Evolutionary conservation across 2,888 invertebrate species (phyloP).

Genomic region (Drosophila anomelani): DNA sequence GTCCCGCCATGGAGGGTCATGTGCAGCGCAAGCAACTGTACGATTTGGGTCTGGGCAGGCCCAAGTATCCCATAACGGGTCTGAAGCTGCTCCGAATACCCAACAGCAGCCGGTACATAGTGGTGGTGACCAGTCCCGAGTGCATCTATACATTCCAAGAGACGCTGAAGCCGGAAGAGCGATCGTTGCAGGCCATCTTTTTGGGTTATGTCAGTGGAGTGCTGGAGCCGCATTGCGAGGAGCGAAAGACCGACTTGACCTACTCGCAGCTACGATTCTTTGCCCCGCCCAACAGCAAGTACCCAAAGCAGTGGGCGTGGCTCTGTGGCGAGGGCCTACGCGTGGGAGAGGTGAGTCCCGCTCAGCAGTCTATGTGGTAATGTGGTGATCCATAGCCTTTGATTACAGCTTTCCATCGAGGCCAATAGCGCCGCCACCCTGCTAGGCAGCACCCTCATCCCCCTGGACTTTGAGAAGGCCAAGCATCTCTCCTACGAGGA

Average conservation of each 20-base stretch:
- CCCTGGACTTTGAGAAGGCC: conserved; percentile 68
- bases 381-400: not conserved
- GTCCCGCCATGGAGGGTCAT: conserved; percentile 89
- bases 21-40: conserved; percentile 96
- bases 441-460: conserved; percentile 67
- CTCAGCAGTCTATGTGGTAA: rapidly evolving
- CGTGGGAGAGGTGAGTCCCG: conserved; percentile 88
- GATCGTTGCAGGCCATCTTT: conserved; percentile 85
- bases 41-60: conserved; percentile 92
- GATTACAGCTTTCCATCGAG: conserved; percentile 56
- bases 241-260: conserved; percentile 89
- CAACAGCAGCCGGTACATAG: conserved; percentile 90
- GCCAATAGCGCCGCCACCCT: conserved; percentile 45
- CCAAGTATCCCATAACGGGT: conserved; percentile 92
- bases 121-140: conserved; percentile 93
- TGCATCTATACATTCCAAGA: conserved; percentile 96
- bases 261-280: conserved; percentile 93
- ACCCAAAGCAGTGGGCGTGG: conserved; percentile 94
- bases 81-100: conserved; percentile 92
- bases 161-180: conserved; percentile 90
- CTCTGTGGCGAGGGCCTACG: conserved; percentile 93
- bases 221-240: conserved; percentile 86
- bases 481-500: conserved; percentile 78
- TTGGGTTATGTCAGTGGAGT: conserved; percentile 72
- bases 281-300: conserved; percentile 88